Conservation (phyloP, 1,140 invertebrate species). For the Drosophila kurseongensis region DNA sequence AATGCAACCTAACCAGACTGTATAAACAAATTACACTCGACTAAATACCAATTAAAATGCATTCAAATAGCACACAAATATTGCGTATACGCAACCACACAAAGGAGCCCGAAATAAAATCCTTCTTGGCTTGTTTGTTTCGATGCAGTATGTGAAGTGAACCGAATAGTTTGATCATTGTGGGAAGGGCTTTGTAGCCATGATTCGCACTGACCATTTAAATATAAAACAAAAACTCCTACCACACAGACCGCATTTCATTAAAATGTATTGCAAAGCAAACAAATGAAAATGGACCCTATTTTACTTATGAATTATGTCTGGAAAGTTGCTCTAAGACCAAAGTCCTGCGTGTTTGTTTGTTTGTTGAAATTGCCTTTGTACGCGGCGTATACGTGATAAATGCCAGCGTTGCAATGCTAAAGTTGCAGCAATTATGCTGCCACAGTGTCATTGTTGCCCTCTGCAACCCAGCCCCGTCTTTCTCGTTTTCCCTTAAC, state of each 20-base stretch:
- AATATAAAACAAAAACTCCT: constrained; percentile 43
- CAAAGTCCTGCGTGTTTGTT: constrained; percentile 16
- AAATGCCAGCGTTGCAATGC: constrained; percentile 39
- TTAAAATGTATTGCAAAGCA: constrained; percentile 37
- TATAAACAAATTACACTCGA: constrained; percentile 71
- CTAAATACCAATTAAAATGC: constrained; percentile 73
- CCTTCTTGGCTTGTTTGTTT: constrained; percentile 20
- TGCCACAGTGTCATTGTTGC: constrained; percentile 60
- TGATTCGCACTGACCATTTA: constrained; percentile 16
- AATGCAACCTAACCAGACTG: constrained; percentile 29
- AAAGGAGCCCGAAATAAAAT: constrained; percentile 29
- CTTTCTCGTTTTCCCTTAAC: constrained; percentile 11
- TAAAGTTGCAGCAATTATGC: constrained; percentile 56
- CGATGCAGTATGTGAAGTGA: constrained; percentile 43
- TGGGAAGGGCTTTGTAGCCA: constrained; percentile 16
- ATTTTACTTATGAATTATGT: constrained; percentile 41
- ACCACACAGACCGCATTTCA: constrained; percentile 39
- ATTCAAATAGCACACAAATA: constrained; percentile 46
- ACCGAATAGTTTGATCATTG: constrained; percentile 36
- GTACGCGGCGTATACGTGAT: constrained; percentile 52
- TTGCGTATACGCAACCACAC: constrained; percentile 50
- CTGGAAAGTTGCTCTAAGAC: constrained; percentile 37
- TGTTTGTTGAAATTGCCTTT: constrained; percentile 9
- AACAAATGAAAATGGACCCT: constrained; percentile 13
- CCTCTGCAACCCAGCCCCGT: not conserved